phyloP scores from a whole-genome alignment of 2,888 invertebrate genomes.

The Calameuta idolon region DNA sequence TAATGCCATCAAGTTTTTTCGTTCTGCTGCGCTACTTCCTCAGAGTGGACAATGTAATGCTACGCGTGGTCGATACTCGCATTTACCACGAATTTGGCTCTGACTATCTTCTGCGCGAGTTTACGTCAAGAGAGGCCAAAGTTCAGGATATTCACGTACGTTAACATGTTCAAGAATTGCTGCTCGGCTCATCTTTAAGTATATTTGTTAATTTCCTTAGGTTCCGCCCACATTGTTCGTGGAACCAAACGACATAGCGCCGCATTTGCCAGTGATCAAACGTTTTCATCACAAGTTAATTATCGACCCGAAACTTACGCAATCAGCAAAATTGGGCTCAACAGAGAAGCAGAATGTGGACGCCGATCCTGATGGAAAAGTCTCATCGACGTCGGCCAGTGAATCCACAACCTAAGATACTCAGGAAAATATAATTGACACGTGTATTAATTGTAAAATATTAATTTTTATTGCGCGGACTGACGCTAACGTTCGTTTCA shows the following conservation, averaged over 20 bases:
- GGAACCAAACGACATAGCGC: slow-evolving; percentile 77
- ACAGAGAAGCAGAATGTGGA: too few species aligned
- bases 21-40: slow-evolving; percentile 91
- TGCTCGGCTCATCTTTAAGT: too few species aligned
- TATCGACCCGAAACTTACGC: slow-evolving; percentile 34
- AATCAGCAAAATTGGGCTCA: too few species aligned
- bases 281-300: slow-evolving; percentile 67
- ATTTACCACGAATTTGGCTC: slow-evolving; percentile 83
- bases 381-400: too few species aligned
- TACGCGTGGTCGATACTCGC: slow-evolving; percentile 89
- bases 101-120: slow-evolving; percentile 85
- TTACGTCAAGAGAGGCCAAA: slow-evolving; percentile 81
- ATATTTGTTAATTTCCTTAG: slow-evolving; percentile 48
- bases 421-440: too few species aligned
- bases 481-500: too few species aligned
- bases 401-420: too few species aligned
- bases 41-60: slow-evolving; percentile 92
- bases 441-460: too few species aligned
- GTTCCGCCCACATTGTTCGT: slow-evolving; percentile 74
- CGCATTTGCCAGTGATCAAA: slow-evolving; percentile 73
- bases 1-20: slow-evolving; percentile 96
- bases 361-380: too few species aligned
- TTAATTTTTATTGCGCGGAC: too few species aligned
- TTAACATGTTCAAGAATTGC: slow-evolving; percentile 4
- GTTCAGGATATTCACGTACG: slow-evolving; percentile 76